Evolutionary conservation across 2,113 vertebrate species (phyloP).

Genomic region (Halcyon senegalensis): DNA sequence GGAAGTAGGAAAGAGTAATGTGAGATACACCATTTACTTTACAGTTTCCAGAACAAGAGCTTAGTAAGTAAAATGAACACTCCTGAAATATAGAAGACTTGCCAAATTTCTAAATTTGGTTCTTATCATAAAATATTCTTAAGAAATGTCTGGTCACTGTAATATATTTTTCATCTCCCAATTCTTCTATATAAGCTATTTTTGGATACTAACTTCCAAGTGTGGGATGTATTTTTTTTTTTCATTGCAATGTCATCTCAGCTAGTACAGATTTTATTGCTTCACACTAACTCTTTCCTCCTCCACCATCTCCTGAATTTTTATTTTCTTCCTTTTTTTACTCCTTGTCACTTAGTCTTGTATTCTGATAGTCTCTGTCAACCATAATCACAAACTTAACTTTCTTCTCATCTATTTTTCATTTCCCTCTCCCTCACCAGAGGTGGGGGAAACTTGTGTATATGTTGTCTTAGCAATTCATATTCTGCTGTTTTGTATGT

Average conservation of each 20-base stretch:
- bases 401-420: slow-evolving; percentile 3
- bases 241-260: not conserved
- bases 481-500: not conserved
- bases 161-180: not conserved
- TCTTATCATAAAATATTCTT: not conserved
- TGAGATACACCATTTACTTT: not conserved
- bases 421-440: not conserved
- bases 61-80: not conserved
- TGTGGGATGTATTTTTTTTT: not conserved
- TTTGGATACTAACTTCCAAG: not conserved
- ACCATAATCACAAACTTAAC: not conserved
- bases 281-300: not conserved
- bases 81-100: not conserved
- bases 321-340: not conserved
- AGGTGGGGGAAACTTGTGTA: not conserved
- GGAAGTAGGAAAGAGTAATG: not conserved
- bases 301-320: not conserved
- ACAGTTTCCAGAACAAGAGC: not conserved
- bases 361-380: not conserved
- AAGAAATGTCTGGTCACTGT: not conserved
- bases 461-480: not conserved
- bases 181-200: not conserved
- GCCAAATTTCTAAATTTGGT: not conserved
- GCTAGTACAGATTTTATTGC: not conserved
- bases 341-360: not conserved